Evolutionary conservation across 1,140 invertebrate genomes (phyloP).

Genomic region (Drosophila nebulosa): DNA sequence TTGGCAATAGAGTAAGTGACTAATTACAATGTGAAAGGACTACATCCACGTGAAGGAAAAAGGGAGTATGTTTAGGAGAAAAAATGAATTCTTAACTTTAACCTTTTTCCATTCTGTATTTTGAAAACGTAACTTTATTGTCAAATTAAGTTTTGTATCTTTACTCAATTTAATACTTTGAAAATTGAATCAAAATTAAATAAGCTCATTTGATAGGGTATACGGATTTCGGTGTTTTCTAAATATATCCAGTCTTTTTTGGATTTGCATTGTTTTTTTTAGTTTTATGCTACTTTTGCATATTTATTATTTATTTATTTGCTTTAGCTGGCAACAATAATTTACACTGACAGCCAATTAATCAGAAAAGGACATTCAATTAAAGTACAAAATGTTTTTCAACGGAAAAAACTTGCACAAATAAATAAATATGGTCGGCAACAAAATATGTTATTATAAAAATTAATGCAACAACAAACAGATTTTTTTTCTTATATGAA

Average conservation of each 20-base stretch:
- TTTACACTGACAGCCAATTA: conserved; percentile 75
- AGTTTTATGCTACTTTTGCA: conserved; percentile 49
- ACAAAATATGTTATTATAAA: conserved; percentile 52
- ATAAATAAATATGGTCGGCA: conserved; percentile 39
- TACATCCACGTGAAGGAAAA: too few species aligned
- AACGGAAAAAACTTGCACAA: conserved; percentile 27
- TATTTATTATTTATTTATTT: conserved; percentile 74
- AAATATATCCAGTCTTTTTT: conserved; percentile 20
- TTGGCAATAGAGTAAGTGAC: too few species aligned
- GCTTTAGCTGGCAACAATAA: conserved; percentile 58
- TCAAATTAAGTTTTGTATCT: too few species aligned
- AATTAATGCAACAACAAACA: conserved; percentile 60
- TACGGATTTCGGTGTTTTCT: not conserved
- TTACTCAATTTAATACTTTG: too few species aligned
- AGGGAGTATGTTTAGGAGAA: too few species aligned
- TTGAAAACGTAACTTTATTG: too few species aligned
- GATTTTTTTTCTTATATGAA: conserved; percentile 26
- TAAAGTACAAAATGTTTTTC: conserved; percentile 68
- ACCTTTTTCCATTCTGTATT: too few species aligned
- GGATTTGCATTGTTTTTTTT: conserved; percentile 5
- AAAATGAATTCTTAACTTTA: too few species aligned
- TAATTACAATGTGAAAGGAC: not conserved
- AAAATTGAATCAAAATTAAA: too few species aligned
- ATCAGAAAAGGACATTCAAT: conserved; percentile 79
- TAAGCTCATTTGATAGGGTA: not conserved